Evolutionary conservation across 2,797 vertebrate genomes (phyloP).

Genomic region (Acrocephalus scirpaceus): DNA sequence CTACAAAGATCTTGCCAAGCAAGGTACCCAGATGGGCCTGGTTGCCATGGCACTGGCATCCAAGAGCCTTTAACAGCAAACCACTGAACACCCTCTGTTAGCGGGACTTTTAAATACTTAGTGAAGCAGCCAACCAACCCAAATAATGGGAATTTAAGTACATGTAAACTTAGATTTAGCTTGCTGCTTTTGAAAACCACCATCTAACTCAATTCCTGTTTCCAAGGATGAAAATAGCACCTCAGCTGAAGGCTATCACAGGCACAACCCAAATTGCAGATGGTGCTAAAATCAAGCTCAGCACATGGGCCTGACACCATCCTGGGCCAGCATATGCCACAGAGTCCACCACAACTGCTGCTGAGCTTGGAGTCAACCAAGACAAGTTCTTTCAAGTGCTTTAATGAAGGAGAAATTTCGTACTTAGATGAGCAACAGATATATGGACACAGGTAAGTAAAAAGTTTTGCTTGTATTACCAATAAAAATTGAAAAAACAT

Average conservation of each 20-base stretch:
- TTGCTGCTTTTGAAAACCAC: not conserved
- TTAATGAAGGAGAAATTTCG: not conserved
- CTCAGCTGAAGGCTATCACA: not conserved
- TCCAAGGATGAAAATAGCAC: not conserved
- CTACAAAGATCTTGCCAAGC: not conserved
- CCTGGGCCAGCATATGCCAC: not conserved
- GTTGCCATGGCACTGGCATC: not conserved
- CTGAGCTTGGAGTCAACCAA: not conserved
- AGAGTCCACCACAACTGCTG: fast-evolving
- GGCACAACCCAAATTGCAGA: not conserved
- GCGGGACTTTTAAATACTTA: not conserved
- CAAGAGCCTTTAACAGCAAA: not conserved
- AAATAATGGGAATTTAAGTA: not conserved
- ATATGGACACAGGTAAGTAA: not conserved
- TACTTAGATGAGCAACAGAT: not conserved
- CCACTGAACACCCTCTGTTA: not conserved
- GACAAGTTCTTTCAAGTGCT: not conserved
- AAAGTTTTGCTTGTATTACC: not conserved
- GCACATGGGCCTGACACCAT: not conserved
- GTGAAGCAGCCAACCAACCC: not conserved
- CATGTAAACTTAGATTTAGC: fast-evolving
- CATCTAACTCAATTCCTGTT: not conserved
- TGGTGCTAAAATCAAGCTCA: not conserved
- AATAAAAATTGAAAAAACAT: not conserved
- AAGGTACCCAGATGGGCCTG: not conserved